Base-by-base conservation (phyloP, 2,797 vertebrate genomes). In the Tragelaphus oryx region DNA sequence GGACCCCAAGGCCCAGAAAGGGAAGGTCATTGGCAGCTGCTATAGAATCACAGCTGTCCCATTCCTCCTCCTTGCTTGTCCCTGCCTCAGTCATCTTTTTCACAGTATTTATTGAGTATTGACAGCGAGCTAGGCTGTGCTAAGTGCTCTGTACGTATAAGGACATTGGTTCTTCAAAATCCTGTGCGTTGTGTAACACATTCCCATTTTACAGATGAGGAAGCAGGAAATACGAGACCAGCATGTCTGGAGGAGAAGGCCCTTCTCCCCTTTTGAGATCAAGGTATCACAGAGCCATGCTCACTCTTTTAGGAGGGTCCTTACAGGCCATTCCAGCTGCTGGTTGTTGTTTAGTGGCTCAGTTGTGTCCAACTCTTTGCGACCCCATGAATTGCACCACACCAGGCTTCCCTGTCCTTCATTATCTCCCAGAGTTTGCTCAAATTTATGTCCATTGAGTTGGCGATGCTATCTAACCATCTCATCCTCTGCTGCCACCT, bases 101-200 rank as follows among this genome's bases (percentile, higher is more conserved):
- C 50, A 5, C 6, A 12, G 11, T 60, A 41, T 8, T 55, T 41
- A 3, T 3, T 33, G 83, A 26, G 16, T 28, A 2, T 2, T 8
- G 3, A 6, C 28, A 7, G 33, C 0, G 5, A 71, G 41, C 65
- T 20, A 28, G 26, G 12, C 33, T 4, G 17, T 22, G 46, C 50
- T 37, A 4, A 33, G 24, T 4, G 44, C 41, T 18, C 6, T 20
- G 68, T 33, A 20, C 1, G 0, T 30, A 20, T 24, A n/a, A 17
- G 6, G 10, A 2, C 54, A 14, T 4, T 5, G 37, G 4, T 12
- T 52, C 71, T 62, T n/a, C 46, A 30, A n/a, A 12, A 8, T 17
- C 50, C 12, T 5, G 8, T 1, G 37, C 2, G 4, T 4, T 28
- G 78, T 46, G n/a, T 3, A 14, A 46, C 5, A 8, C 13, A 1